A percentile compares a stretch with the other conserved stretches of the same genome.
Conservation (phyloP, 2,113 vertebrate genomes). For the Parotia lawesii region DNA sequence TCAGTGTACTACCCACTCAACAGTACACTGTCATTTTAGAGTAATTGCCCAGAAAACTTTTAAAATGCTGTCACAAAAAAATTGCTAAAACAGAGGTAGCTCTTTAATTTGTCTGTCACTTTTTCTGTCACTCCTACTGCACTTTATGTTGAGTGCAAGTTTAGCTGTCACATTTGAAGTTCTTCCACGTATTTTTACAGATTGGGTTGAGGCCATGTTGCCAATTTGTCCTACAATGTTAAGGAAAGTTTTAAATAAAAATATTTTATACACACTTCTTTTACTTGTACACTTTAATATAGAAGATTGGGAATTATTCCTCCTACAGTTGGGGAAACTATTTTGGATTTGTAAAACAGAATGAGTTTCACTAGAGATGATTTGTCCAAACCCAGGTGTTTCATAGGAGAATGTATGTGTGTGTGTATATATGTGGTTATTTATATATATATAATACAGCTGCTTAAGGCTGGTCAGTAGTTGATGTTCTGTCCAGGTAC, state of each 20-base stretch:
- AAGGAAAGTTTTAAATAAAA: slow-evolving; percentile 15
- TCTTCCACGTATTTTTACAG: slow-evolving; percentile 5
- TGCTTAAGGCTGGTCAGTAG: neutral
- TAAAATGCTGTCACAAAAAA: slow-evolving; percentile 74
- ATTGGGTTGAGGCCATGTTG: neutral
- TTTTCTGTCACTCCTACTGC: slow-evolving; percentile 67
- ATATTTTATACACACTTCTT: neutral
- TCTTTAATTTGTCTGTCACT: slow-evolving; percentile 74
- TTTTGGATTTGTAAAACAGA: neutral
- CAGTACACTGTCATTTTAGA: slow-evolving; percentile 65
- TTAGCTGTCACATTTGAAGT: slow-evolving; percentile 64
- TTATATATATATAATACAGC: neutral
- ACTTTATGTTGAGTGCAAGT: slow-evolving; percentile 57
- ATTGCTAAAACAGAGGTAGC: slow-evolving; percentile 72
- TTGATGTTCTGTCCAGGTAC: neutral
- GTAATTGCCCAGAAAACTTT: slow-evolving; percentile 66
- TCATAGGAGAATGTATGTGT: neutral
- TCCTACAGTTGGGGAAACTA: neutral
- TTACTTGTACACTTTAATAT: neutral
- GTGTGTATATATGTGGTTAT: rapidly evolving
- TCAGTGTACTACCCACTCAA: slow-evolving; percentile 33
- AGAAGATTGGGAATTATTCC: neutral
- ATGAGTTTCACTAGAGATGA: neutral
- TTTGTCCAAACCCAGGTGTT: neutral
- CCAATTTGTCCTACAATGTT: slow-evolving; percentile 14